phyloP scores from a whole-genome alignment of 2,888 invertebrate species.

The Pseudeuparius sepicola region DNA sequence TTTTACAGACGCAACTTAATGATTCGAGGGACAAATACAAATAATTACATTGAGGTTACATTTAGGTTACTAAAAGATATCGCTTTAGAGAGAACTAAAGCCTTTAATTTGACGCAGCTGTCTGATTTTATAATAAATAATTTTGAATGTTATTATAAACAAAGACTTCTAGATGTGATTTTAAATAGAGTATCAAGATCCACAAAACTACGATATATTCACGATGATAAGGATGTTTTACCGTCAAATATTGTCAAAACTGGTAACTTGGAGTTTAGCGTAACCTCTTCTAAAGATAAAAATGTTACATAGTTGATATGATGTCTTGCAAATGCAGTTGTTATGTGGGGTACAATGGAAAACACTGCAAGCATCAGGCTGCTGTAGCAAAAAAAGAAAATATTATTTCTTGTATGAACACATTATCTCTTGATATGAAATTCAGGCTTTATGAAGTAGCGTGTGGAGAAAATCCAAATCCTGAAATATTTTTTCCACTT shows the following conservation, averaged over 20 bases:
- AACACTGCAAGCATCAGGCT: conserved; percentile 13
- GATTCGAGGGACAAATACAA: conserved; percentile 6
- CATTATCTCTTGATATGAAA: conserved; percentile 16
- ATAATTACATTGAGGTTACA: conserved; percentile 10
- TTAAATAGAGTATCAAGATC: conserved; percentile 10
- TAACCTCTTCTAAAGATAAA: conserved; percentile 14
- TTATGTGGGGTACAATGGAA: conserved; percentile 13
- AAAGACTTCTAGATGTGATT: conserved; percentile 9
- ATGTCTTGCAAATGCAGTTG: conserved; percentile 16
- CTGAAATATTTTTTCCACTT: conserved; percentile 14
- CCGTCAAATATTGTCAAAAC: conserved; percentile 11
- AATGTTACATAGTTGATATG: conserved; percentile 15
- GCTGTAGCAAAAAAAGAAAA: conserved; percentile 14
- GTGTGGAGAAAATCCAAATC: conserved; percentile 14
- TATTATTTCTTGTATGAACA: conserved; percentile 14
- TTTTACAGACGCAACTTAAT: conserved; percentile 8
- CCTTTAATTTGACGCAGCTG: conserved; percentile 7
- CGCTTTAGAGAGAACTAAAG: conserved; percentile 8
- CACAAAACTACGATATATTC: conserved; percentile 12
- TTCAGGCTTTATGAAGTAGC: conserved; percentile 13
- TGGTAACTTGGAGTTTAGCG: conserved; percentile 13
- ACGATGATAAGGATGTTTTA: conserved; percentile 7
- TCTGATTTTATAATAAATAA: conserved; percentile 10
- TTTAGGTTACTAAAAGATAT: conserved; percentile 11
- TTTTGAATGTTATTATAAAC: conserved; percentile 12